Base-by-base conservation (phyloP, 2,113 vertebrate species). In the Perccottus glenii region DNA sequence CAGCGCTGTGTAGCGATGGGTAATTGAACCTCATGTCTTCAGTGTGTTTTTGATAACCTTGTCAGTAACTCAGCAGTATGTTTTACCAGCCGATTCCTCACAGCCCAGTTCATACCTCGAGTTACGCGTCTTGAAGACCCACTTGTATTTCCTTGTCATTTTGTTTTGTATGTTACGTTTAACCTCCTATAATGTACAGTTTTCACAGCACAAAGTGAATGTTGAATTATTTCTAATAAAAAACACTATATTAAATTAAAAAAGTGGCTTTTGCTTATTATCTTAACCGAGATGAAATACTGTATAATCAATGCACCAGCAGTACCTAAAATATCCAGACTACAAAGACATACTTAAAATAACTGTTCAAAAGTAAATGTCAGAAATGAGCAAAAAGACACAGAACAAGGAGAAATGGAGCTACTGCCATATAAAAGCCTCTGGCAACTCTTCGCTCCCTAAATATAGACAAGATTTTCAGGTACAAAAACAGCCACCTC, bases 121-220 rank as follows among this genome's bases (percentile, higher is more conserved):
- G 75, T 83, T 84, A 88, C 79, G 65, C 56, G 72, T 82, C 64
- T 46, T 40, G 46, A 83, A 75, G 42, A 63, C 75, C 72, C 77
- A 68, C 84, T 82, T 87, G 83, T 90, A 88, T 82, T 77, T 64
- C 77, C 76, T 81, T 69, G 70, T 87, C 82, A 70, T 61, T 69
- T 74, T 81, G 77, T 83, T 78, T 86, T 75, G 85, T 81, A 88
- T 81, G 79, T 85, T 84, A 72, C 66, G 63, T 84, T 85, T 84
- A 78, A 84, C 84, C 75, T 83, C 78, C 85, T 91, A 87, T 90
- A 78, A 66, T 94, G 92, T 95, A 94, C 91, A 94, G 91, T 95
- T 96, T 95, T 94, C 94, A 95, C 90, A 96, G 93, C 94, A 94
- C 94, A 95, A 94, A 81, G 91, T 95, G 91, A 95, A 94, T 94